Evolutionary conservation across 2,113 vertebrate genomes (phyloP).

Genomic region (Hippocampus guttulatus): DNA sequence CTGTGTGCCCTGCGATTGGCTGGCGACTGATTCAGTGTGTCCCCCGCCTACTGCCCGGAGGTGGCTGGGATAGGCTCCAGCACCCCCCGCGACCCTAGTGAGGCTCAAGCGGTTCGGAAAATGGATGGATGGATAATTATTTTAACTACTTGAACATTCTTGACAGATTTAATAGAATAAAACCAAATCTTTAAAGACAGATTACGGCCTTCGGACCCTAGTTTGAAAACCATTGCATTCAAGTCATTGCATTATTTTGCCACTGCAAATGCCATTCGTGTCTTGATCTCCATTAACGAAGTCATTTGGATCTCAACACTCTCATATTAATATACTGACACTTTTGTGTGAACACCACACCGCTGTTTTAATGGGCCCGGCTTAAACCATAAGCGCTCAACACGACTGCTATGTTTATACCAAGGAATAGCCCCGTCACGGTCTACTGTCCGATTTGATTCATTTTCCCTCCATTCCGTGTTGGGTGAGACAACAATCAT

Average conservation of each 20-base stretch:
- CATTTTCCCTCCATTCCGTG: not conserved
- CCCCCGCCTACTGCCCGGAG: too few relatives aligned
- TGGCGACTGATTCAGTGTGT: too few relatives aligned
- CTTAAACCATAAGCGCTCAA: conserved; percentile 35
- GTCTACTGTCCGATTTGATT: not conserved
- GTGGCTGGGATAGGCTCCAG: too few relatives aligned
- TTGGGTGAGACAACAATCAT: not conserved
- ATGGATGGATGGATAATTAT: too few relatives aligned
- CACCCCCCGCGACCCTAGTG: too few relatives aligned
- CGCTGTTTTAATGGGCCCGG: conserved; percentile 17
- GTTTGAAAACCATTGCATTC: conserved; percentile 22
- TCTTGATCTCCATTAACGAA: conserved; percentile 55
- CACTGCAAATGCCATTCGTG: conserved; percentile 47
- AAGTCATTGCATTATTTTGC: conserved; percentile 50
- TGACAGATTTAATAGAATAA: too few relatives aligned
- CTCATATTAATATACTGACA: conserved; percentile 46
- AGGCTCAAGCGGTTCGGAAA: too few relatives aligned
- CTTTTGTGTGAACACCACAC: conserved; percentile 15
- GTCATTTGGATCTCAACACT: conserved; percentile 43
- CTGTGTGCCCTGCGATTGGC: too few relatives aligned
- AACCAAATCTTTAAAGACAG: not conserved
- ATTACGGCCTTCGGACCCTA: not conserved
- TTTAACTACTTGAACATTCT: too few relatives aligned
- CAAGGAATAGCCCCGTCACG: not conserved
- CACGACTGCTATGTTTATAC: conserved; percentile 31